Base-by-base conservation (phyloP, 2,113 vertebrate genomes). In the Irena cyanogastra region DNA sequence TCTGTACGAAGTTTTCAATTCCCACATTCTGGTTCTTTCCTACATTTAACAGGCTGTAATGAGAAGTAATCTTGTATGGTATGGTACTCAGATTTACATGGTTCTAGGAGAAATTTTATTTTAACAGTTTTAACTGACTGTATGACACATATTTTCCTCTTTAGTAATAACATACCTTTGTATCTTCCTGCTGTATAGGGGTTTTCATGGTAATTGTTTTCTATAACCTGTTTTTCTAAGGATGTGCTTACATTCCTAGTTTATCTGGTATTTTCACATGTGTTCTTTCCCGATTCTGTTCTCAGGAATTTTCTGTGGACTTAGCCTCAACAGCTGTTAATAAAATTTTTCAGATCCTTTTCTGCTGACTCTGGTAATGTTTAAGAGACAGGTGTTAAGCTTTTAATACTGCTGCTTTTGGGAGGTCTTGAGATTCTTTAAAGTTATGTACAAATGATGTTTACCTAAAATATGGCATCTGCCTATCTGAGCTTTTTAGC, bases 41-140 rank as follows among this genome's bases (percentile, higher is more conserved):
- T 26, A 50, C 33, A 84, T 90, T 96, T 94, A 96, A 89, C 44
- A 91, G 69, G 35, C 31, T 94, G 21, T 76, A 90, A 65, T 90
- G 78, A 93, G 69, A 94, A 95, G 68, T 68, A 1, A 16, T 90
- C 54, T 88, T n/a, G 9, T 19, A 37, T 63, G 35, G 47, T 92
- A 78, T 42, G 64, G 52, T 86, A 83, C 76, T 94, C 92, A 57
- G 69, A 66, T 72, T 94, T 86, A 60, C 37, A 37, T 90, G 66
- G 76, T 89, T 92, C 24, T 86, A 57, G 33, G 30, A 75, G 30
- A 83, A 45, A 14, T 85, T 96, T 89, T 90, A 50, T 57, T 87
- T 95, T 95, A 91, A 84, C 3, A 61, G 21, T 90, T 94, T 70
- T 80, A 68, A 45, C 30, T 42, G 49, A 33, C 21, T 63, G 20